These are phyloP conservation scores for Acanthurus tractus DNA, from an alignment of 2,797 vertebrate species.

Conservation along the genomic window DNA sequence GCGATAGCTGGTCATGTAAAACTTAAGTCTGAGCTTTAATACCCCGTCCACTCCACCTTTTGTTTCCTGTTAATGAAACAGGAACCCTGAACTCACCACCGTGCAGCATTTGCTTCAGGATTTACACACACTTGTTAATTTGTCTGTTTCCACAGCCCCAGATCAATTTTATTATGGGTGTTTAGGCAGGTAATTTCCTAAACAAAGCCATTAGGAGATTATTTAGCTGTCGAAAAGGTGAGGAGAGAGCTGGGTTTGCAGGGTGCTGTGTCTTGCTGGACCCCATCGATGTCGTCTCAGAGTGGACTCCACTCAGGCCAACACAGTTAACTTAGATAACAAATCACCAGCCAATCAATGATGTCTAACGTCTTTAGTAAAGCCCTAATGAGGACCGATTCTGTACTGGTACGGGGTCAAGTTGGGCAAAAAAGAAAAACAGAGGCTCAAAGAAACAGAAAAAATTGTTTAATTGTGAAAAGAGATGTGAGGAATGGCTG, in stretches of 20 bases:
- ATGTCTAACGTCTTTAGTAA: constrained; percentile 50
- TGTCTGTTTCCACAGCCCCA: constrained; percentile 37
- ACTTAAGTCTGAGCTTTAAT: constrained; percentile 18
- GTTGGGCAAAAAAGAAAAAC: constrained; percentile 15
- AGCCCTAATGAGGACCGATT: constrained; percentile 69
- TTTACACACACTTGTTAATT: constrained; percentile 47
- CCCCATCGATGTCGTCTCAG: constrained; percentile 21
- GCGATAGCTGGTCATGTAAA: constrained; percentile 18
- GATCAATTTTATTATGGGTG: constrained; percentile 69
- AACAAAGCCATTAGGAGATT: constrained; percentile 71
- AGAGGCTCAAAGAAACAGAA: constrained; percentile 28
- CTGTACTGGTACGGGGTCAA: constrained; percentile 39
- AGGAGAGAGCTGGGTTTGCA: background rate
- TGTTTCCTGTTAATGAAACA: constrained; percentile 14
- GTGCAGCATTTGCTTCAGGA: constrained; percentile 19
- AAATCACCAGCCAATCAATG: constrained; percentile 74
- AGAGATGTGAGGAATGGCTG: constrained; percentile 42
- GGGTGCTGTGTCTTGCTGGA: constrained; percentile 20
- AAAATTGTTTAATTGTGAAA: constrained; percentile 20
- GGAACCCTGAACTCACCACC: constrained; percentile 29
- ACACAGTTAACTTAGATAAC: constrained; percentile 58
- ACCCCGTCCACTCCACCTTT: background rate
- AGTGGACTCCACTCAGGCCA: constrained; percentile 44
- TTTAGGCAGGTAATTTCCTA: constrained; percentile 73
- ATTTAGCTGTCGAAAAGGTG: constrained; percentile 33